Evolutionary conservation across 1,140 invertebrate species (phyloP), one percentile per base, ranked within the genome.

Genomic region (Hycleus phaleratus): DNA sequence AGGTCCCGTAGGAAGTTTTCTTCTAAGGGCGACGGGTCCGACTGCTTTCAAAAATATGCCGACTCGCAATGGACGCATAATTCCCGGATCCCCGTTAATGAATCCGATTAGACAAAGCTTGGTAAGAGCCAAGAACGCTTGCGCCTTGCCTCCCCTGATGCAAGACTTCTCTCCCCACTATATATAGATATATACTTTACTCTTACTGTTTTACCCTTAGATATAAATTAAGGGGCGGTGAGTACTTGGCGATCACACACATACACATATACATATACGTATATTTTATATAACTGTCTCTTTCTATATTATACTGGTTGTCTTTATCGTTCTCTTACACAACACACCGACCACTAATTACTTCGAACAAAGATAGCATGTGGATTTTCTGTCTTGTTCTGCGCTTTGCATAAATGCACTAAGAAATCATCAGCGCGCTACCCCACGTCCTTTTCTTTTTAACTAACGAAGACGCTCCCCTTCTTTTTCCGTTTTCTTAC

Each of bases 51-150:
- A 73, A 73, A 73, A 73, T 71, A 71, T 73, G 70, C 70, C 71
- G 71, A 73, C 70, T 74, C 67, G 72, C 71, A 73, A 78, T 77
- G 77, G 73, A 73, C 74, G 76, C 74, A 76, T 77, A 75, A 77
- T 75, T 77, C 74, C 75, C 67, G 73, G 71, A 74, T 75, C 71
- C 68, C 71, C 71, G 76, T 76, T 77, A 77, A 77, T 77, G 75
- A 76, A 77, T 77, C 75, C 74, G 76, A 77, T 77, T 77, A 76
- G 75, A 76, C 75, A 76, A 76, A 75, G 75, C 73, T 68, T 70
- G 67, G 66, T 66, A 66, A 73, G 66, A 62, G 62, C 62, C 69
- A 67, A 74, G 71, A 68, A 74, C 74, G 74, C 74, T 71, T 71
- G 74, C 74, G 74, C 72, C 68, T 67, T 66, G 61, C 54, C 68